These are phyloP conservation scores for Lateolabrax maculatus DNA, from an alignment of 2,797 vertebrate species.

Conservation along the genomic window DNA sequence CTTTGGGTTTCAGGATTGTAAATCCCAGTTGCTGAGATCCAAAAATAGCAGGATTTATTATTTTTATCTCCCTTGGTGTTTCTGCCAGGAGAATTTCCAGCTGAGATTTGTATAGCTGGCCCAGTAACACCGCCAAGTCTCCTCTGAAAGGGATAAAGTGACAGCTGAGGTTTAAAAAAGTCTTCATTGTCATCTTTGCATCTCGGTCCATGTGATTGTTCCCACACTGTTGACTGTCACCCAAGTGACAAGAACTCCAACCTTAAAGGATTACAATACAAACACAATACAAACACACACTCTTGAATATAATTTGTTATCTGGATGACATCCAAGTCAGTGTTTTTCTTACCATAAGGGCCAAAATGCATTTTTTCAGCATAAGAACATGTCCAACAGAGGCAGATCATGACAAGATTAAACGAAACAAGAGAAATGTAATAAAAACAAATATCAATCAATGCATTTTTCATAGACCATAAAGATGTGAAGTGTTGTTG, in stretches of 20 bases:
- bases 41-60: constrained; percentile 3
- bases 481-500: too few species aligned
- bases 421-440: too few species aligned
- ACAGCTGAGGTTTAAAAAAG: background rate
- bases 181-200: background rate
- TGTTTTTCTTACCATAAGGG: too few species aligned
- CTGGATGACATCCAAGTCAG: too few species aligned
- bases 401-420: too few species aligned
- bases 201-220: background rate
- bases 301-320: too few species aligned
- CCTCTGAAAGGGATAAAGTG: background rate
- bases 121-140: background rate
- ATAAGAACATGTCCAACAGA: too few species aligned
- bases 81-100: constrained; percentile 24
- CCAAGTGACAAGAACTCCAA: background rate
- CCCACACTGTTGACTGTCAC: background rate
- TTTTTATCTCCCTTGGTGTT: background rate
- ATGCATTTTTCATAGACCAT: too few species aligned
- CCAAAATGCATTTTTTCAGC: too few species aligned
- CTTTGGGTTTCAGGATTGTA: background rate
- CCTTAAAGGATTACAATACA: background rate
- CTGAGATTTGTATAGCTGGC: background rate
- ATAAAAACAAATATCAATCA: too few species aligned
- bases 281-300: background rate
- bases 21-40: background rate